phyloP scores from a whole-genome alignment of 2,888 invertebrate species.

The Nomada flava region DNA sequence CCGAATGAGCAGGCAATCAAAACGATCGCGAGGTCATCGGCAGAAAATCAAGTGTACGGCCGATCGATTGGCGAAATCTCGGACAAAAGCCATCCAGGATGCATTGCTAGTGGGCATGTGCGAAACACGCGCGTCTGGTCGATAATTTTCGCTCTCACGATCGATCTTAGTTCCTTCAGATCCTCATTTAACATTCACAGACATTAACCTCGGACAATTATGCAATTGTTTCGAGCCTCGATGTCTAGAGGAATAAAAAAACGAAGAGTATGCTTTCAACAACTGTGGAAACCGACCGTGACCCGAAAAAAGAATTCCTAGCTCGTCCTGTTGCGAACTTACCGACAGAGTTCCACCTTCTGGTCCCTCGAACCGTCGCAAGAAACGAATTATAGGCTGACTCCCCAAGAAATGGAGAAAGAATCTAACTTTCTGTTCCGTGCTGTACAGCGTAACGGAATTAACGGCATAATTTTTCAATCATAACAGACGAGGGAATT shows the following conservation, averaged over 20 bases:
- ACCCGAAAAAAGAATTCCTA: slow-evolving; percentile 4
- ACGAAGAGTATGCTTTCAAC: too few species aligned
- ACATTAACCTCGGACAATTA: too few species aligned
- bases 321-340: background rate
- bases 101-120: slow-evolving; percentile 46
- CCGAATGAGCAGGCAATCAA: slow-evolving; percentile 11
- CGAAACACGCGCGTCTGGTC: slow-evolving; percentile 23
- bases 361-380: background rate
- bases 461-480: background rate
- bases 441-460: background rate
- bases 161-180: slow-evolving; percentile 7
- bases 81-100: slow-evolving; percentile 16
- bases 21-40: slow-evolving; percentile 53
- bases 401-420: background rate
- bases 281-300: slow-evolving; percentile 6
- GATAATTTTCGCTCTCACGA: background rate
- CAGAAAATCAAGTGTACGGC: slow-evolving; percentile 51
- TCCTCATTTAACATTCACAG: background rate
- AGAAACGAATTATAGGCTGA: background rate
- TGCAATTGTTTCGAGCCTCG: too few species aligned
- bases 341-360: background rate
- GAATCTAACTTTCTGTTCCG: background rate
- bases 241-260: too few species aligned
- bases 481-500: background rate
- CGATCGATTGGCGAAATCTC: slow-evolving; percentile 53